Conservation (phyloP, 2,113 vertebrate genomes). For the Onychostruthus taczanowskii region DNA sequence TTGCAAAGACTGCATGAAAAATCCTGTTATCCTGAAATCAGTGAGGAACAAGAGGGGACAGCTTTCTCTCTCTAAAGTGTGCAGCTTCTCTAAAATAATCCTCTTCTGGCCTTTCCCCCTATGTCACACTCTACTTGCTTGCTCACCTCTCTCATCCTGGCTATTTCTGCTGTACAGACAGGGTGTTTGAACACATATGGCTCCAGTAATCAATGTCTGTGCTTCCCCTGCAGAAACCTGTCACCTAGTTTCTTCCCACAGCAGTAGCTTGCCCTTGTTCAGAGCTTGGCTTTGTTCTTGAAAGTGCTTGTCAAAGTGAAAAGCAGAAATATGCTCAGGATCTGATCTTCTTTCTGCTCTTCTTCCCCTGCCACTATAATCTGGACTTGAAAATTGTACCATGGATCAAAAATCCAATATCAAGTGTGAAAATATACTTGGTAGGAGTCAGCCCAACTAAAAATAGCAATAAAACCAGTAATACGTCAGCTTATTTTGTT, state of each 20-base stretch:
- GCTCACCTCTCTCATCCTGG: background rate
- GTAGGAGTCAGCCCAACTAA: background rate
- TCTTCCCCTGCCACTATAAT: background rate
- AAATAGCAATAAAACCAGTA: background rate
- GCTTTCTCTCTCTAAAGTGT: background rate
- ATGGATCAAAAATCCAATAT: background rate
- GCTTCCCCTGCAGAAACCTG: background rate
- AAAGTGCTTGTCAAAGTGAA: background rate
- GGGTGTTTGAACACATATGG: background rate
- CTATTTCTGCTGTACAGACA: background rate
- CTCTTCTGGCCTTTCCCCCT: background rate
- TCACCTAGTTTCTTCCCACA: background rate
- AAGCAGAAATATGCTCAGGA: background rate
- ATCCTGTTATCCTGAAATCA: background rate
- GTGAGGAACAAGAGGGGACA: background rate
- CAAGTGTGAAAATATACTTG: background rate
- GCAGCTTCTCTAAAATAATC: background rate
- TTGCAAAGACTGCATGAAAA: background rate
- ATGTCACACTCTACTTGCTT: fast-evolving
- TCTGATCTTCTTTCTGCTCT: background rate
- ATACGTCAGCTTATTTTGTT: background rate
- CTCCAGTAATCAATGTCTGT: background rate
- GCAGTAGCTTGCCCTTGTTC: background rate
- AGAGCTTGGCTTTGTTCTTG: background rate
- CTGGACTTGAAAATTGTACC: background rate